Evolutionary conservation across 2,888 invertebrate genomes (phyloP).

Genomic region (Liposcelis brunnea): DNA sequence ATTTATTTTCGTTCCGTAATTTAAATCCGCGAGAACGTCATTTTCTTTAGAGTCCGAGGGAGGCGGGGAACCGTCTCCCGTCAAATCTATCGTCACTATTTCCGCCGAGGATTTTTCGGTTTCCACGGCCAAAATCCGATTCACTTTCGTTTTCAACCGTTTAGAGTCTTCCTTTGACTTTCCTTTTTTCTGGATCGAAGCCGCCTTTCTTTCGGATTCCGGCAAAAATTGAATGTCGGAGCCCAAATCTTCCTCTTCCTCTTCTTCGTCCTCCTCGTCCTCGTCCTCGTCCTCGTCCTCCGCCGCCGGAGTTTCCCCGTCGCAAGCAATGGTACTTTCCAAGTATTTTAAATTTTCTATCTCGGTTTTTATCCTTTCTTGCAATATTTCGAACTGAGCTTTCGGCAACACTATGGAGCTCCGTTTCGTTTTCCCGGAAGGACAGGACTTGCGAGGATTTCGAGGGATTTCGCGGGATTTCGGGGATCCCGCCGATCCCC

Average conservation of each 20-base stretch:
- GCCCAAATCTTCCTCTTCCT: constrained; percentile 6
- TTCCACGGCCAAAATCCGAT: too few relatives aligned
- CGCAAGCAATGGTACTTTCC: neutral
- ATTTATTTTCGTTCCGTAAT: too few relatives aligned
- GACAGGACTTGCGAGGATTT: too few relatives aligned
- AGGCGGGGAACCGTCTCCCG: neutral
- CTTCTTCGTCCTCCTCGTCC: constrained; percentile 4
- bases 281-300: constrained; percentile 1
- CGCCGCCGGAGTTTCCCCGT: neutral
- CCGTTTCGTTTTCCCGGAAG: too few relatives aligned
- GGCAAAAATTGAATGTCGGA: constrained; percentile 7
- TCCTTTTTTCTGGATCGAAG: neutral
- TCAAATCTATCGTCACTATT: constrained; percentile 5
- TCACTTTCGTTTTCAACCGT: too few relatives aligned
- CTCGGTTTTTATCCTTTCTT: neutral
- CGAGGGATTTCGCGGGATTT: too few relatives aligned
- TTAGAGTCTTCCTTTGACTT: neutral
- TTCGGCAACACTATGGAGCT: neutral
- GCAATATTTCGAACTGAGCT: neutral
- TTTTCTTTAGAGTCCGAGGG: neutral
- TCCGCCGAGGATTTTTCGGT: neutral
- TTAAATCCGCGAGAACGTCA: too few relatives aligned
- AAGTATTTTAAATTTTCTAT: constrained; percentile 1
- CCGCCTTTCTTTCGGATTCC: neutral
- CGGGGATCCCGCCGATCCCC: too few relatives aligned